phyloP scores from a whole-genome alignment of 1,140 invertebrate genomes.

The Antheraea pernyi region DNA sequence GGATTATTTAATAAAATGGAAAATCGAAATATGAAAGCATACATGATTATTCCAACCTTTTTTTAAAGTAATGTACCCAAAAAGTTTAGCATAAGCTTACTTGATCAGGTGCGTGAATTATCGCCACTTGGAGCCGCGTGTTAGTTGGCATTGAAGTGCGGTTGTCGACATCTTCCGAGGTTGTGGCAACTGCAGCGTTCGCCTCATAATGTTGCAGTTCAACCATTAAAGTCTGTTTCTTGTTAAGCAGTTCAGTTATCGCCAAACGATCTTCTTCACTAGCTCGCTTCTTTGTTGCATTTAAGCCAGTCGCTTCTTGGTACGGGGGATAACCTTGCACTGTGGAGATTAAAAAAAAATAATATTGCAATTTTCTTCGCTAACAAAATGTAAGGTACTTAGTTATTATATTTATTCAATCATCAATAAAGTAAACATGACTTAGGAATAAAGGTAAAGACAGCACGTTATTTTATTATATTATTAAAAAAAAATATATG shows the following conservation, averaged over 20 bases:
- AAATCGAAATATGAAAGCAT: too few species aligned
- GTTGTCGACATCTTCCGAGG: constrained; percentile 42
- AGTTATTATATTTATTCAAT: too few species aligned
- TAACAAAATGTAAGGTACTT: too few species aligned
- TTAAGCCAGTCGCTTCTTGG: constrained; percentile 63
- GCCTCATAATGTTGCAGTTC: constrained; percentile 92
- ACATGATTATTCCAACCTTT: too few species aligned
- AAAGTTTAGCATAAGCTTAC: constrained; percentile 26
- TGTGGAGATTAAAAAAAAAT: constrained; percentile 42
- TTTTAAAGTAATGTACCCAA: too few species aligned
- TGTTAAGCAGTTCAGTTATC: constrained; percentile 88
- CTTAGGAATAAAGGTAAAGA: too few species aligned
- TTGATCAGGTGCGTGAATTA: constrained; percentile 68
- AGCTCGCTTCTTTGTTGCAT: constrained; percentile 42
- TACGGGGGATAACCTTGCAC: constrained; percentile 87
- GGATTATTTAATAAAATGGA: too few species aligned
- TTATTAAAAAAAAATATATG: too few species aligned
- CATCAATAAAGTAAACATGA: too few species aligned
- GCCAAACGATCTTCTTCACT: constrained; percentile 85
- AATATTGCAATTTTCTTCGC: too few species aligned
- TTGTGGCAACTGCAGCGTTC: constrained; percentile 57
- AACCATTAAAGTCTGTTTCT: constrained; percentile 89
- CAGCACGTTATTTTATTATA: too few species aligned
- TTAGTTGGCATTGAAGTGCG: constrained; percentile 83
- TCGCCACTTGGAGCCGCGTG: constrained; percentile 79